Base-by-base conservation (phyloP, 2,113 vertebrate genomes). In the Heterotis niloticus region DNA sequence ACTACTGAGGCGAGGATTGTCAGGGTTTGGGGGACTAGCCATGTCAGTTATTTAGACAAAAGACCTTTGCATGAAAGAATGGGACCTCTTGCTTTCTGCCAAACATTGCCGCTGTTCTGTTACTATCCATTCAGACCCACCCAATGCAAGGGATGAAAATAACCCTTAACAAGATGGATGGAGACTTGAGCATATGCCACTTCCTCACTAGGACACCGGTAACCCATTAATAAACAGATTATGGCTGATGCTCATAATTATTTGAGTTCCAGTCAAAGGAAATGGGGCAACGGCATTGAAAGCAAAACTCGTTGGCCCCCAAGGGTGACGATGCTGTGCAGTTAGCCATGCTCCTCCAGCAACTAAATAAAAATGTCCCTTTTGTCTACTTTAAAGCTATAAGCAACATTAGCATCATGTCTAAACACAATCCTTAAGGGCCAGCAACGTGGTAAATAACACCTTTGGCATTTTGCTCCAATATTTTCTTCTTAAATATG, bases 21-120 rank as follows among this genome's bases (percentile, higher is more conserved):
- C 59, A 62, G 23, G 23, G 20, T 13, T 62, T 44, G 70, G 67
- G 24, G 24, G 28, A 69, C 17, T 29, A 69, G 24, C 78, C 18
- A 68, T 69, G 18, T 44, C 23, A 59, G 54, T 81, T 76, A 81
- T 78, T 80, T 80, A 81, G 81, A 82, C 70, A 82, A 81, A 83
- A 75, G 78, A 82, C 34, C 78, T 78, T 66, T 12, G 52, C 9
- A 18, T 70, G 79, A 78, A 1, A 60, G 69, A 59, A 67, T 54
- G 29, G 54, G 20, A 65, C 71, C 78, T 66, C 66, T 66, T 26
- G 83, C 75, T 26, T 64, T 65, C 75, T 64, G 72, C 20, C 51
- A 24, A 67, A 76, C 11, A 74, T 29, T n/a, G 44, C 75, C 76
- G 71, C 76, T 76, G 52, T 69, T 71, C 73, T 65, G 60, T 70